Conservation (phyloP, 2,888 invertebrate genomes). For the Zaprionus bogoriensis region DNA sequence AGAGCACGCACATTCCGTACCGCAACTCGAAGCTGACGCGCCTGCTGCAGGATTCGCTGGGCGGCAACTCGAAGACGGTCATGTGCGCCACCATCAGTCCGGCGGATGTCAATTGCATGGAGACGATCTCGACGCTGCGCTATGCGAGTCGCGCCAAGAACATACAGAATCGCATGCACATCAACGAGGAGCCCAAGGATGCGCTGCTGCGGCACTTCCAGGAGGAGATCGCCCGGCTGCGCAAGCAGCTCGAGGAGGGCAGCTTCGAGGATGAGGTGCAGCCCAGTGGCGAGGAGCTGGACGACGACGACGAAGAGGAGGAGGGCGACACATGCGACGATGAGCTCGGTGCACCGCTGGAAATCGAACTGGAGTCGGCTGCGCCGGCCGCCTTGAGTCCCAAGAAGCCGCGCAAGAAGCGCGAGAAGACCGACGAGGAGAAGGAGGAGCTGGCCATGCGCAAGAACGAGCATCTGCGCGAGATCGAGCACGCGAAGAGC, state of each 20-base stretch:
- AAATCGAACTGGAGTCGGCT: slow-evolving; percentile 84
- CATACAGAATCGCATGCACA: slow-evolving; percentile 96
- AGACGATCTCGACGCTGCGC: slow-evolving; percentile 97
- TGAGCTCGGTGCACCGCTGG: slow-evolving; percentile 65
- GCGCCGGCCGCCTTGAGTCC: slow-evolving; percentile 78
- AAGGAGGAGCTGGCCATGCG: slow-evolving; percentile 88
- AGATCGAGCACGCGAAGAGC: slow-evolving; percentile 89
- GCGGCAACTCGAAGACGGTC: slow-evolving; percentile 97
- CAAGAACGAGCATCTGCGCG: slow-evolving; percentile 87
- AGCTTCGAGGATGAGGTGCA: slow-evolving; percentile 82
- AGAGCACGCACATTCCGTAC: slow-evolving; percentile 98
- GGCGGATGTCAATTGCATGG: slow-evolving; percentile 97
- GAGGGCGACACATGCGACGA: slow-evolving; percentile 68
- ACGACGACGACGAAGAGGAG: slow-evolving; percentile 66
- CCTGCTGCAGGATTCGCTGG: slow-evolving; percentile 96
- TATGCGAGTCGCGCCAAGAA: slow-evolving; percentile 99
- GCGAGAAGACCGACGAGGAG: slow-evolving; percentile 84
- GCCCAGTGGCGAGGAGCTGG: slow-evolving; percentile 77
- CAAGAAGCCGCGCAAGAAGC: slow-evolving; percentile 84
- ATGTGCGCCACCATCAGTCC: slow-evolving; percentile 99
- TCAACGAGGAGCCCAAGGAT: slow-evolving; percentile 99
- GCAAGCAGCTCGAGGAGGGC: slow-evolving; percentile 91
- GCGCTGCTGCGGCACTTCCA: slow-evolving; percentile 97
- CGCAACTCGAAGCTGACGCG: slow-evolving; percentile 98
- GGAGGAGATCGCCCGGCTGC: slow-evolving; percentile 96